These are phyloP conservation scores for Oreochromis aureus DNA, from an alignment of 2,113 vertebrate genomes.

Conservation along the genomic window DNA sequence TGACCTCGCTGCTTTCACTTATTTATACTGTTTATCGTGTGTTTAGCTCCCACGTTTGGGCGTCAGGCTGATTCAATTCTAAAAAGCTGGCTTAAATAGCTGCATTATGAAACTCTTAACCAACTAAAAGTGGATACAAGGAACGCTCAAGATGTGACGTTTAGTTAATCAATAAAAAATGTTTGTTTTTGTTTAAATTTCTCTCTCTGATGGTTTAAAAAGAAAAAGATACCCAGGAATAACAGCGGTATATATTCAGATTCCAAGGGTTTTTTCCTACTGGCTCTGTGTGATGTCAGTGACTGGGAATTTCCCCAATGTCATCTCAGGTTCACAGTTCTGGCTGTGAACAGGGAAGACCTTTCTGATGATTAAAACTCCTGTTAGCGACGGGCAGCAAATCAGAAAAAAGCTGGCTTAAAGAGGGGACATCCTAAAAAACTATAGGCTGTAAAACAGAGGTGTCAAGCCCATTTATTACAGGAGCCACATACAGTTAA, in stretches of 20 bases:
- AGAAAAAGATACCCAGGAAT: not conserved
- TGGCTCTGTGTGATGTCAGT: not conserved
- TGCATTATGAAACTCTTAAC: not conserved
- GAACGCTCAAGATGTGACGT: fast-evolving
- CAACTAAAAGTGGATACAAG: too few relatives aligned
- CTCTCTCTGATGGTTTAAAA: not conserved
- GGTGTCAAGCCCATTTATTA: not conserved
- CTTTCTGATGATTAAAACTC: not conserved
- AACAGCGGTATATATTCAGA: not conserved
- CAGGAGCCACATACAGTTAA: not conserved
- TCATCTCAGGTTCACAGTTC: not conserved
- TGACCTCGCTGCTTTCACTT: not conserved
- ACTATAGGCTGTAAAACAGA: not conserved
- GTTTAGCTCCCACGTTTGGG: not conserved
- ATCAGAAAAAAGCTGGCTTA: fast-evolving
- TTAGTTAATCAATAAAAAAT: not conserved
- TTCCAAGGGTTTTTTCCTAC: too few relatives aligned
- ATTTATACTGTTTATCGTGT: not conserved
- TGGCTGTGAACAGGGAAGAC: not conserved
- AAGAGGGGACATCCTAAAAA: not conserved
- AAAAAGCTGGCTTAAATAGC: not conserved
- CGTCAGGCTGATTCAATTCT: not conserved
- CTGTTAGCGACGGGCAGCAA: not conserved
- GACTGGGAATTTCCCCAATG: not conserved
- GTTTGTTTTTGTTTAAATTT: not conserved